A percentile compares a stretch with the other conserved stretches of the same genome.
These are phyloP conservation scores for Spodoptera frugiperda DNA, from an alignment of 1,140 invertebrate species.

Conservation along the genomic window DNA sequence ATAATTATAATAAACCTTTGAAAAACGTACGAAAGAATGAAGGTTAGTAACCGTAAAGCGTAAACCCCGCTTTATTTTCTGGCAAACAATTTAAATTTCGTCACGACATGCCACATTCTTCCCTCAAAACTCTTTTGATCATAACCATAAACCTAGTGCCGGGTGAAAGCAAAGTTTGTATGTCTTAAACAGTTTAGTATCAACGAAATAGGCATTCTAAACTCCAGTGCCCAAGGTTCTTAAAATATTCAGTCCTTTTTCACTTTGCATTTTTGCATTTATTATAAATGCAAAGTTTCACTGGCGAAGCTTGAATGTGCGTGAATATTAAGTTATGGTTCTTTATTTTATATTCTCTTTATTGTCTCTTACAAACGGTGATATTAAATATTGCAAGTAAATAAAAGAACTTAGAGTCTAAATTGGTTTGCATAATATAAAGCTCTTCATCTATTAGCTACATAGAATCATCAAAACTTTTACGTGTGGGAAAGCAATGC, in stretches of 20 bases:
- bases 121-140: slow-evolving; percentile 11
- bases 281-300: slow-evolving; percentile 13
- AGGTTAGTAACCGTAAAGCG: not conserved
- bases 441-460: no score
- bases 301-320: not conserved
- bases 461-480: no score
- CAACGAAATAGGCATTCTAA: slow-evolving; percentile 31
- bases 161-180: slow-evolving; percentile 34
- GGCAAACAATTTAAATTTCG: slow-evolving; percentile 25
- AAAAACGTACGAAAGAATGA: not conserved
- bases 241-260: slow-evolving; percentile 37
- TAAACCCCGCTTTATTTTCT: not conserved
- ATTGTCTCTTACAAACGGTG: not conserved
- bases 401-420: no score
- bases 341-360: not conserved
- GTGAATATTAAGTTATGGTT: not conserved
- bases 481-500: no score
- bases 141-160: slow-evolving; percentile 35
- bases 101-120: not conserved
- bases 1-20: not conserved
- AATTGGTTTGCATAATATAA: no score
- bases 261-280: slow-evolving; percentile 26
- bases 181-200: slow-evolving; percentile 37
- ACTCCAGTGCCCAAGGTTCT: slow-evolving; percentile 26
- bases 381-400: not conserved